These are phyloP conservation scores for Temnothorax nylanderi DNA, from an alignment of 1,140 invertebrate species.

Conservation along the genomic window DNA sequence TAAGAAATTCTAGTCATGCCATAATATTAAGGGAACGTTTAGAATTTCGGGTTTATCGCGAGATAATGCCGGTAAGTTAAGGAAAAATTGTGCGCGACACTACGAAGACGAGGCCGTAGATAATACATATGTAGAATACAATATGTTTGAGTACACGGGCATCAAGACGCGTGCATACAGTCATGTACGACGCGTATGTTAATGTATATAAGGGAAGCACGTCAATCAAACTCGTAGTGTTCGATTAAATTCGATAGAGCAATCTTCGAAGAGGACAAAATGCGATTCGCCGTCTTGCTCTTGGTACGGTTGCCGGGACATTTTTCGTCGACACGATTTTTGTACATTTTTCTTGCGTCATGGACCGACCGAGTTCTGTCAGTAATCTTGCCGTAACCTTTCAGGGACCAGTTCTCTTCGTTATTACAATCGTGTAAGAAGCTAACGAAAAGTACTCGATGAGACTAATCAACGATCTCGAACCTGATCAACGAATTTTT, in stretches of 20 bases:
- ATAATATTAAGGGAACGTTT: constrained; percentile 22
- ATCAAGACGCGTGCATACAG: constrained; percentile 62
- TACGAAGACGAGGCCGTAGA: constrained; percentile 69
- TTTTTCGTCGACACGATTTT: constrained; percentile 67
- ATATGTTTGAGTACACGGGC: constrained; percentile 66
- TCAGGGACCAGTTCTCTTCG: constrained; percentile 43
- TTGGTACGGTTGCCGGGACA: constrained; percentile 33
- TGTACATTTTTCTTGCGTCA: constrained; percentile 77
- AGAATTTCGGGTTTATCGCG: constrained; percentile 11
- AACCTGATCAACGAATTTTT: constrained; percentile 40
- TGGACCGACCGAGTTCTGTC: constrained; percentile 60
- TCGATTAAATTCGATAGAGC: constrained; percentile 73
- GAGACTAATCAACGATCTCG: neutral
- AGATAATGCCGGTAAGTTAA: constrained; percentile 14
- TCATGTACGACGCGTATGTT: constrained; percentile 67
- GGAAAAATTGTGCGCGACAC: constrained; percentile 67
- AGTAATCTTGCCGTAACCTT: constrained; percentile 19
- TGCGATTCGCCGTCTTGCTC: constrained; percentile 52
- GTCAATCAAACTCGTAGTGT: constrained; percentile 80
- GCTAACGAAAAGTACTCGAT: neutral
- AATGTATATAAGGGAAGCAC: constrained; percentile 75
- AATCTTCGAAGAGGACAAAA: constrained; percentile 30
- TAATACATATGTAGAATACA: constrained; percentile 71
- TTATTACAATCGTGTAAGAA: neutral
- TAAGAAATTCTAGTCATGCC: constrained; percentile 29